phyloP scores from a whole-genome alignment of 1,140 invertebrate genomes.

The Calliphora vicina region DNA sequence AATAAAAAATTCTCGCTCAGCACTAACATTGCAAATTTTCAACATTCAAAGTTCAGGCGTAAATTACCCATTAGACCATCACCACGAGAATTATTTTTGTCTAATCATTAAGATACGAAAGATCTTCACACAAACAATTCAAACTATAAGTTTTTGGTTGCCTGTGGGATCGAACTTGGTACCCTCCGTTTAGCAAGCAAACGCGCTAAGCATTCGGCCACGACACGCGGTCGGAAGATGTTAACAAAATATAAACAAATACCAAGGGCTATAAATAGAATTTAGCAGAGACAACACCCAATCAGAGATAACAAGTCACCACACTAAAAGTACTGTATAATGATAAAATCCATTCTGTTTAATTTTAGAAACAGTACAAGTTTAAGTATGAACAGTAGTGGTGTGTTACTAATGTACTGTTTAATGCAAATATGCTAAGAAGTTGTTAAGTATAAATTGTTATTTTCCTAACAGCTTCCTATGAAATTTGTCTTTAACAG shows the following conservation, averaged over 20 bases:
- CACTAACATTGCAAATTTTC: not conserved
- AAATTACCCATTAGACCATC: not conserved
- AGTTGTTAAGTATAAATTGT: no score
- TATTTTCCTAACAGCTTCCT: no score
- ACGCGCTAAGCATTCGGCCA: not conserved
- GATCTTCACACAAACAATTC: no score
- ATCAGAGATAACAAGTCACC: no score
- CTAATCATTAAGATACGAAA: no score
- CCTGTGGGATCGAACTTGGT: not conserved
- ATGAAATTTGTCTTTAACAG: not conserved
- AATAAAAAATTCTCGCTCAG: not conserved
- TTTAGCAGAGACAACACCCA: not conserved
- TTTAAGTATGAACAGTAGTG: no score
- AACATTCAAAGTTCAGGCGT: not conserved
- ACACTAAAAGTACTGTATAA: no score
- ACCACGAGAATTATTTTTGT: not conserved
- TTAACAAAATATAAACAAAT: not conserved
- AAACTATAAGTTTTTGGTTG: not conserved
- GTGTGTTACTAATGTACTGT: no score
- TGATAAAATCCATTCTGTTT: no score
- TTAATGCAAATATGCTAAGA: no score
- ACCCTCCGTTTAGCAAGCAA: not conserved
- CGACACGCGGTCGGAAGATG: not conserved
- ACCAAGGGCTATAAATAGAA: not conserved
- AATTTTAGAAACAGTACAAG: no score